These are phyloP conservation scores for Tupaia tana DNA, from an alignment of 2,113 vertebrate genomes.

Conservation along the genomic window DNA sequence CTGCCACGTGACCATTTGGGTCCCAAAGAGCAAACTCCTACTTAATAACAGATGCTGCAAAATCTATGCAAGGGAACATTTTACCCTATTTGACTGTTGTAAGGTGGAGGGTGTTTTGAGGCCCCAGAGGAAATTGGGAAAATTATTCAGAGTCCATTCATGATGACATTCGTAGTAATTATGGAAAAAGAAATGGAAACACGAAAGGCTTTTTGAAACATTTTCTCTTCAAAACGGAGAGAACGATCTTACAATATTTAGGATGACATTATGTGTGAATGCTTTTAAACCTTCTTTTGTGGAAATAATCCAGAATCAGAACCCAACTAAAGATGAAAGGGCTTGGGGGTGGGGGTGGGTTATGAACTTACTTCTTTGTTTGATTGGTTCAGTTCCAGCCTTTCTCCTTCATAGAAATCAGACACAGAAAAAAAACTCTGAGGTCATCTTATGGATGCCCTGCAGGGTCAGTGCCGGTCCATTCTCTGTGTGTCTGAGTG, in stretches of 20 bases:
- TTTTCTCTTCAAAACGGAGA: constrained; percentile 59
- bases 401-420: constrained; percentile 73
- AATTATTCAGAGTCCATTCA: constrained; percentile 49
- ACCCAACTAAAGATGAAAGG: constrained; percentile 66
- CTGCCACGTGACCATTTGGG: constrained; percentile 29
- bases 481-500: constrained; percentile 57
- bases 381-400: constrained; percentile 62
- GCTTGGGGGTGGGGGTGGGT: neutral
- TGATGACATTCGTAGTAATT: constrained; percentile 59
- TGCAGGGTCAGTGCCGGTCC: constrained; percentile 63
- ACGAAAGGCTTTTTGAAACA: constrained; percentile 41
- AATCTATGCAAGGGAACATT: neutral
- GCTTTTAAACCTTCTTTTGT: constrained; percentile 62
- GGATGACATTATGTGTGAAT: constrained; percentile 20
- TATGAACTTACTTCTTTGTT: constrained; percentile 76
- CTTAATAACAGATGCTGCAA: neutral
- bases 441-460: constrained; percentile 75
- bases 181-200: constrained; percentile 65
- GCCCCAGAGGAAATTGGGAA: constrained; percentile 20
- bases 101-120: constrained; percentile 24
- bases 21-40: constrained; percentile 59
- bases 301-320: constrained; percentile 59
- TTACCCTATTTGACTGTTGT: neutral
- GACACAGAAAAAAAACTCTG: constrained; percentile 58
- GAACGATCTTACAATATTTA: constrained; percentile 55